These are phyloP conservation scores for Ranitomeya imitator DNA, from an alignment of 2,113 vertebrate species.

Conservation along the genomic window DNA sequence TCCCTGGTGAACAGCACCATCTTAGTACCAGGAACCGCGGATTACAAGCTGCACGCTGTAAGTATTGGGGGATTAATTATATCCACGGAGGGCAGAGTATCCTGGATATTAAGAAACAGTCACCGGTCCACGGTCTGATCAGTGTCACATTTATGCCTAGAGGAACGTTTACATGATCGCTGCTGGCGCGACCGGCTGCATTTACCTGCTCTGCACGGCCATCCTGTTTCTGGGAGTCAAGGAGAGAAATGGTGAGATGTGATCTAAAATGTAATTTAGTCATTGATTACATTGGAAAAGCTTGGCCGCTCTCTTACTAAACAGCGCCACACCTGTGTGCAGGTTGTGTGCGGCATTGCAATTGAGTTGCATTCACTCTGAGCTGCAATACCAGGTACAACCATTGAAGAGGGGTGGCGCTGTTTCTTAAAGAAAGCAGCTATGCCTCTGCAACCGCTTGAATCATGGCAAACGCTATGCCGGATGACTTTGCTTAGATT, in stretches of 20 bases:
- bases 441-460: too few relatives aligned
- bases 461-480: too few relatives aligned
- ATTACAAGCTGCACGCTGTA: slow-evolving; percentile 74
- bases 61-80: slow-evolving; percentile 56
- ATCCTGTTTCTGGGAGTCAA: slow-evolving; percentile 89
- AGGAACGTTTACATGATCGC: slow-evolving; percentile 88
- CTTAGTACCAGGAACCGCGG: slow-evolving; percentile 66
- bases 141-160: slow-evolving; percentile 66
- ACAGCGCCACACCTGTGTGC: not conserved
- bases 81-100: not conserved
- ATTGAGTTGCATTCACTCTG: not conserved
- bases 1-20: slow-evolving; percentile 62
- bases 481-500: too few relatives aligned
- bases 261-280: not conserved
- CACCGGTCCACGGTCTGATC: not conserved
- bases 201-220: slow-evolving; percentile 83
- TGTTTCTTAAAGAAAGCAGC: too few relatives aligned
- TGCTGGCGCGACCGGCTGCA: slow-evolving; percentile 81
- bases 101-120: not conserved
- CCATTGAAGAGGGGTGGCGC: too few relatives aligned
- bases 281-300: not conserved
- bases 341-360: not conserved
- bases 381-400: too few relatives aligned
- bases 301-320: not conserved
- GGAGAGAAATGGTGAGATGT: slow-evolving; percentile 85